A percentile compares a stretch with the other conserved stretches of the same genome.
Conservation (phyloP, 2,797 vertebrate species). For the Oophaga sylvatica region DNA sequence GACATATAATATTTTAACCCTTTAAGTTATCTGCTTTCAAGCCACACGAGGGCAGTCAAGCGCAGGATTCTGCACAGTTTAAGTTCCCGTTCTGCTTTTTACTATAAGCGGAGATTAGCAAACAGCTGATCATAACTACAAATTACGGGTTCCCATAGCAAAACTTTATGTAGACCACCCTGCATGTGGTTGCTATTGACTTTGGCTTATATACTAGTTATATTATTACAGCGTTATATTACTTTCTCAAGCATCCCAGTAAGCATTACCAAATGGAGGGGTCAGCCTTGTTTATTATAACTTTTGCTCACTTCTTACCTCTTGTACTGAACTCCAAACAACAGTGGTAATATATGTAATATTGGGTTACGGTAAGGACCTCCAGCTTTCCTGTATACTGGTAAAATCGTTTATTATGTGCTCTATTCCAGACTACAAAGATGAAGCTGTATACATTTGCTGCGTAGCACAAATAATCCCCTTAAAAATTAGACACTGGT, state of each 20-base stretch:
- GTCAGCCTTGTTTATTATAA: too few relatives aligned
- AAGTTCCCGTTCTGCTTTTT: neutral
- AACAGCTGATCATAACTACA: neutral
- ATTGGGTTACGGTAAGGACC: neutral
- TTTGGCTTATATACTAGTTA: neutral
- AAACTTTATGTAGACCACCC: neutral
- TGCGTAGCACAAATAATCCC: too few relatives aligned
- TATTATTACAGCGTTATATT: neutral
- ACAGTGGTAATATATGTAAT: too few relatives aligned
- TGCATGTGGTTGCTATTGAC: neutral
- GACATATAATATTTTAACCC: neutral
- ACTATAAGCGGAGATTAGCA: neutral
- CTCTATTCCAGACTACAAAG: neutral
- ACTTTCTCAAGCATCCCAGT: neutral
- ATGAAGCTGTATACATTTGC: neutral
- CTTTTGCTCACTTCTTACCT: too few relatives aligned
- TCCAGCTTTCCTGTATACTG: neutral
- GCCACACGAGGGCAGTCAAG: neutral
- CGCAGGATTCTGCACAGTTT: neutral
- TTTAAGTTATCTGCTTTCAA: neutral
- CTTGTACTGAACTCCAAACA: too few relatives aligned
- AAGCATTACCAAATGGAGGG: neutral
- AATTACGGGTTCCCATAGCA: neutral
- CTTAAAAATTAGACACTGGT: too few relatives aligned
- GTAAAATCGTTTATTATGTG: neutral